A percentile compares a stretch with the other conserved stretches of the same genome.
phyloP scores from a whole-genome alignment of 2,113 vertebrate species.

The Dipodomys ordii region DNA sequence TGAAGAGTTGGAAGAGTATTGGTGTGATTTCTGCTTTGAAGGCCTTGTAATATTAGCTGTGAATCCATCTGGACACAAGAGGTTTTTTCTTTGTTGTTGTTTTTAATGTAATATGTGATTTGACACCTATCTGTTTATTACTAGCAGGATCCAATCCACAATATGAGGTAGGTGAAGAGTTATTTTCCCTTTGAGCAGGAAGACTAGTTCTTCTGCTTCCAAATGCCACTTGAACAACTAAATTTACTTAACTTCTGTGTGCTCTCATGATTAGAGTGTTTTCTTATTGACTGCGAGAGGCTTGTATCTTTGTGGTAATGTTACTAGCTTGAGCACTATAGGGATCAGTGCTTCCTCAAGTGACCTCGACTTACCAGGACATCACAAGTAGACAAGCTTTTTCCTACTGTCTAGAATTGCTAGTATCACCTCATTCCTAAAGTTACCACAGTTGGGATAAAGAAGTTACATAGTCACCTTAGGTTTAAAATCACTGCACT shows the following conservation, averaged over 20 bases:
- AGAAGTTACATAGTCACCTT: not conserved
- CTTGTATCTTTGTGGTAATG: not conserved
- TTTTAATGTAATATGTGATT: not conserved
- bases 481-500: not conserved
- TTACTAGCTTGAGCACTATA: not conserved
- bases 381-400: not conserved
- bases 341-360: not conserved
- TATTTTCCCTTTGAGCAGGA: not conserved
- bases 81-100: too few relatives aligned
- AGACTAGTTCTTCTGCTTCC: not conserved
- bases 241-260: not conserved
- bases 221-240: not conserved
- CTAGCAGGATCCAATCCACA: not conserved
- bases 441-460: not conserved
- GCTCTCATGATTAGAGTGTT: not conserved
- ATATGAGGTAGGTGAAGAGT: not conserved
- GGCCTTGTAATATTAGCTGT: too few relatives aligned
- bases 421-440: not conserved
- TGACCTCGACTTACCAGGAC: not conserved
- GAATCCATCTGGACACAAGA: too few relatives aligned
- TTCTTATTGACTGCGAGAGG: not conserved
- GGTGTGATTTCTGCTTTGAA: too few relatives aligned
- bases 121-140: not conserved
- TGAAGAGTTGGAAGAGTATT: too few relatives aligned
- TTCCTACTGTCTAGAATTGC: not conserved